Evolutionary conservation across 2,888 invertebrate genomes (phyloP).

Genomic region (Drosophila cognata): DNA sequence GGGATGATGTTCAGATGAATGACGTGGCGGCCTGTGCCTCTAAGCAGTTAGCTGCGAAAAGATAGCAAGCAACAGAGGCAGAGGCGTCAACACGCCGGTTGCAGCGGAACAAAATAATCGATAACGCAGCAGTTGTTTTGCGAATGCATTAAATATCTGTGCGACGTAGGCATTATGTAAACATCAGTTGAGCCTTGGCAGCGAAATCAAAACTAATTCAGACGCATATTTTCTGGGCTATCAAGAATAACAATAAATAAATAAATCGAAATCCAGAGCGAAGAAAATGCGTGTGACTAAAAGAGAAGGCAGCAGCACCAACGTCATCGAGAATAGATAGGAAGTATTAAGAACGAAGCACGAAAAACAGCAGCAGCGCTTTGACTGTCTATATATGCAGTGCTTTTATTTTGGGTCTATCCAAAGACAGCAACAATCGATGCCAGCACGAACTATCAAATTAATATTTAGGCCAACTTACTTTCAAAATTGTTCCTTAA

Average conservation of each 20-base stretch:
- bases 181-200: constrained; percentile 32
- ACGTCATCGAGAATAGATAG: constrained; percentile 47
- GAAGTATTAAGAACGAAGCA: constrained; percentile 7
- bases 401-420: constrained; percentile 15
- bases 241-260: constrained; percentile 8
- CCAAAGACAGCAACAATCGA: constrained; percentile 4
- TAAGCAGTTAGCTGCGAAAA: neutral
- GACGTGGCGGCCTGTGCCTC: constrained; percentile 47
- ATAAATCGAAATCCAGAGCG: constrained; percentile 21
- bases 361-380: neutral
- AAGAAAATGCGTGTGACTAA: neutral
- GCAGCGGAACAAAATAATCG: constrained; percentile 42
- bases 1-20: constrained; percentile 34
- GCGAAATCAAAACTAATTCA: constrained; percentile 21
- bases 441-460: constrained; percentile 14
- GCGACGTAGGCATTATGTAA: constrained; percentile 50
- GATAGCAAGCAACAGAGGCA: neutral
- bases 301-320: constrained; percentile 41
- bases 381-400: constrained; percentile 25
- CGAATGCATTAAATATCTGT: constrained; percentile 46
- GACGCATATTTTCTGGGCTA: constrained; percentile 19
- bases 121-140: constrained; percentile 43
- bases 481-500: constrained; percentile 42
- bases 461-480: constrained; percentile 48
- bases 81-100: constrained; percentile 52